Conservation (phyloP, 2,113 vertebrate species). For the Brachyhypopomus gauderio region DNA sequence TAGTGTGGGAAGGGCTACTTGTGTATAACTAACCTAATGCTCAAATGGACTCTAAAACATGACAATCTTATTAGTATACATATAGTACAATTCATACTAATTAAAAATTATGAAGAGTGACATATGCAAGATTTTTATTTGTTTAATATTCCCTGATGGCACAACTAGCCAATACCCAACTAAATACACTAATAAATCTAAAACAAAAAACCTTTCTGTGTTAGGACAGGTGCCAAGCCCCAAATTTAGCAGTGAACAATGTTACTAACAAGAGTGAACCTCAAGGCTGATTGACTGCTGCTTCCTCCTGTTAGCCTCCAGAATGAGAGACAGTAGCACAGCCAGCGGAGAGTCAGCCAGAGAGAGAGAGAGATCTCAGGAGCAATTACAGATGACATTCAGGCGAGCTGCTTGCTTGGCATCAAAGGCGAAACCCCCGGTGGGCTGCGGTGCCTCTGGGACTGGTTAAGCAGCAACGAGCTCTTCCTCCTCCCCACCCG, state of each 20-base stretch:
- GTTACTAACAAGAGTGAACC: not conserved
- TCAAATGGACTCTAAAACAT: too few relatives aligned
- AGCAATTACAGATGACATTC: constrained; percentile 47
- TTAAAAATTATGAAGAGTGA: too few relatives aligned
- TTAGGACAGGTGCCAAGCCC: not conserved
- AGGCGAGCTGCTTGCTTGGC: constrained; percentile 31
- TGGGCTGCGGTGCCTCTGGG: constrained; percentile 19
- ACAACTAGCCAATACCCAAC: not conserved
- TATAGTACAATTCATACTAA: too few relatives aligned
- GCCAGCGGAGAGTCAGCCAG: constrained; percentile 23
- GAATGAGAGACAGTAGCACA: constrained; percentile 16
- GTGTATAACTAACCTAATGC: too few relatives aligned
- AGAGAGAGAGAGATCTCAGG: constrained; percentile 25
- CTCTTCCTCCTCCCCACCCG: not conserved
- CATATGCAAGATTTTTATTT: too few relatives aligned
- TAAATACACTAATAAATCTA: not conserved
- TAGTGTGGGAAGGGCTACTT: too few relatives aligned
- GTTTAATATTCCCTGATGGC: not conserved
- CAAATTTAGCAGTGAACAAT: not conserved
- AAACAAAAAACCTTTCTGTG: not conserved
- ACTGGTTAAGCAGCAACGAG: constrained; percentile 28
- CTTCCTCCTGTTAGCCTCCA: constrained; percentile 2
- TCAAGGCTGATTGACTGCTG: not conserved
- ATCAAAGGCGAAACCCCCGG: constrained; percentile 19
- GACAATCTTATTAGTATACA: too few relatives aligned